Evolutionary conservation across 2,888 invertebrate genomes (phyloP), one percentile per base, ranked within the genome.

Genomic region (Diloba caeruleocephala): DNA sequence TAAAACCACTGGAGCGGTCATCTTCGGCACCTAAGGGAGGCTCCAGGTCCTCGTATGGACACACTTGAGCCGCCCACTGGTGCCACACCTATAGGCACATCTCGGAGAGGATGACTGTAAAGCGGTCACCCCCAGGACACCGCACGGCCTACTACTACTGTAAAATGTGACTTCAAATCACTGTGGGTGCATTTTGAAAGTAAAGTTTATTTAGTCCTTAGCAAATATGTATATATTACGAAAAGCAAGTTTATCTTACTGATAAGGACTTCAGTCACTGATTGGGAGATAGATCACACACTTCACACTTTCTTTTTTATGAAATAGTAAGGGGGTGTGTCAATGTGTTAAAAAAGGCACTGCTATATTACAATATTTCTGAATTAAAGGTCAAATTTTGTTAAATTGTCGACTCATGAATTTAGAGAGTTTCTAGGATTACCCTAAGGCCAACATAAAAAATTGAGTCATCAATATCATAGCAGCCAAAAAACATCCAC

Each of bases 181-280:
- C 31, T n/a, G n/a, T 38, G 42, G 38, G 36, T 37, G 26, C 19
- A 57, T 45, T 44, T 25, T 41, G 41, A 28, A 51, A 51, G 43
- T 15, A 4, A 44, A 23, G 17, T 23, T 38, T 31, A 34, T 23
- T 38, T 31, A 34, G 32, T 32, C 21, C 37, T 43, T 8, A 17
- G 39, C 28, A 14, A 8, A 9, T 36, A 53, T 69, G 39, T 25
- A 14, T 6, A 9, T 36, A 53, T 69, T 46, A 61, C 17, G 32
- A 70, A 51, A 54, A 45, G 14, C n/a, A 43, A 42, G 17, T 46
- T 62, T 61, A 70, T 68, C 70, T 51, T 4, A 28, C 15, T 51
- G 68, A 68, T 68, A 68, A 70, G 41, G 45, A 26, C 42, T 65
- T 70, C 49, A 54, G 61, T 67, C 51, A 67, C 38, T 29, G 57